phyloP scores from a whole-genome alignment of 2,888 invertebrate species.

The Drosophila sordidapex region DNA sequence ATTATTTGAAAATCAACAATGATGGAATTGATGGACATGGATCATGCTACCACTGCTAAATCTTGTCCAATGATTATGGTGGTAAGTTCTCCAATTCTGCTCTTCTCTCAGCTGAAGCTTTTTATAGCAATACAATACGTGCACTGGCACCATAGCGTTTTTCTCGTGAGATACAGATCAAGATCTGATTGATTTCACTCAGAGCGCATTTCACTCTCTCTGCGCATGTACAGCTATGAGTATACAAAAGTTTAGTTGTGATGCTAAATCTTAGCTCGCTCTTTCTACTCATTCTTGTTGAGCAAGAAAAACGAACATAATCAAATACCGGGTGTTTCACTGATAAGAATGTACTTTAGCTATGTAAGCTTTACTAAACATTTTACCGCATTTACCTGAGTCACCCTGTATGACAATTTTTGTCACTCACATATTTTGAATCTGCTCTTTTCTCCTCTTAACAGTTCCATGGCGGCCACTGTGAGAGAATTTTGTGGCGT shows the following conservation, averaged over 20 bases:
- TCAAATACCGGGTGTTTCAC: conserved; percentile 45
- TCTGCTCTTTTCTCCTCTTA: conserved; percentile 78
- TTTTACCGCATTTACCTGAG: conserved; percentile 6
- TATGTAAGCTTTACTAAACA: not conserved
- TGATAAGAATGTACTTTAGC: conserved; percentile 4
- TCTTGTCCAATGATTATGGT: conserved; percentile 84
- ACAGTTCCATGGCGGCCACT: conserved; percentile 92
- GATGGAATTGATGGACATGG: conserved; percentile 41
- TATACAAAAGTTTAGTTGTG: conserved; percentile 1
- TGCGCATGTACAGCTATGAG: conserved; percentile 1
- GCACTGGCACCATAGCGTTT: not conserved
- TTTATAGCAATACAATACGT: not conserved
- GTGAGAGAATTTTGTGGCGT: conserved; percentile 91
- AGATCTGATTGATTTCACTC: conserved; percentile 31
- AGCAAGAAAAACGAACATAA: conserved; percentile 23
- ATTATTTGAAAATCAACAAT: conserved; percentile 6
- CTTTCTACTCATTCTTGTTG: conserved; percentile 27
- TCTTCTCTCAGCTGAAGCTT: not conserved
- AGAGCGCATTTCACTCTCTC: conserved; percentile 20
- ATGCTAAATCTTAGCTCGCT: conserved; percentile 25
- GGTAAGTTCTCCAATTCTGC: conserved; percentile 71
- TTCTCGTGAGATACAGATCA: conserved; percentile 21
- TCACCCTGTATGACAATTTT: conserved; percentile 16
- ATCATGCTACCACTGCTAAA: conserved; percentile 18
- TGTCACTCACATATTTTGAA: not conserved